Evolutionary conservation across 35 echinoderm and acorn worm genomes (phyloP), one percentile per base, ranked within the genome.

Genomic region (Lytechinus pictus): DNA sequence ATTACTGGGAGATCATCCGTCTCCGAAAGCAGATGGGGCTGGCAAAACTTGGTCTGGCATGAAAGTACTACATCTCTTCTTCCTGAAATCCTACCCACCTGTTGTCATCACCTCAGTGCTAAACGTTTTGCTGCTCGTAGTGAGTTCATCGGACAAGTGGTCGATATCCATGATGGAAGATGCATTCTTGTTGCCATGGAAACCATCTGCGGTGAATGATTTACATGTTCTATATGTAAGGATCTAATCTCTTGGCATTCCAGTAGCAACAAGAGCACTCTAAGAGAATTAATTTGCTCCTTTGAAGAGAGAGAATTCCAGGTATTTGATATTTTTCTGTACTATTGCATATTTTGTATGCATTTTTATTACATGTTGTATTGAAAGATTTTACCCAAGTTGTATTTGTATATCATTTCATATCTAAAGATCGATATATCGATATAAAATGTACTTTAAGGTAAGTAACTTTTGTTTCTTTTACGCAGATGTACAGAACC

Each of bases 1-100:
- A 96, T 94, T 99, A 99, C 94, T 99, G 98, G 98, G 98, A 99
- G 87, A 97, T 99, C 9, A 97, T 98, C 24, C 94, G 97, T 11
- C 96, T 97, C 29, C 96, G 98, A 2, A 97, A 96, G 33, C 95
- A 96, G 88, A 99, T 99, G 97, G 94, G 97, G 16, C 54, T 99
- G 52, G 97, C 97, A 89, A 99, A 99, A 55, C 95, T 99, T 1
- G 97, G 98, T 24, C 91, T 99, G 53, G 95, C 61, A 27, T 96
- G 72, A 94, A 57, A 10, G 28, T 79, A 79, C 66, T 79, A 24
- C 12, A 19, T 27, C 87, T 53, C 27, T 79, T 57, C 13, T 94
- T 79, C 66, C 66, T 79, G 66, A 79, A 79, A 79, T 79, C 66
- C 12, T 16, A 6, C 16, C 66, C 19, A 16, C 14, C 61, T 24